Percentiles rank a stretch among this genome's conserved stretches.
phyloP scores from a whole-genome alignment of 2,113 vertebrate species.

The Hymenochirus boettgeri region DNA sequence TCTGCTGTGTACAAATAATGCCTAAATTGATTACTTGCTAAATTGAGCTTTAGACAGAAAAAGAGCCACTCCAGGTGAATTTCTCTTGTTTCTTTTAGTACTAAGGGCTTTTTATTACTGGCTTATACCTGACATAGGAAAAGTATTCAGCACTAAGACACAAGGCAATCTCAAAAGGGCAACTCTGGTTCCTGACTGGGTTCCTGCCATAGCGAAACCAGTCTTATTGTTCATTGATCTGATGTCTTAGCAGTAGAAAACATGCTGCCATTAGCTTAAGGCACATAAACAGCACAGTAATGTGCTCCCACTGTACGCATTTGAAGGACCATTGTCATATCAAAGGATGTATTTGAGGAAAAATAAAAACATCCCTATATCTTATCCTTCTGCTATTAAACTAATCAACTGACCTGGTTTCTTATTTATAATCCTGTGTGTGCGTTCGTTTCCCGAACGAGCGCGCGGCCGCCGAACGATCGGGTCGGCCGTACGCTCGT shows the following conservation, averaged over 20 bases:
- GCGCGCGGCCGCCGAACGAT: too few relatives aligned
- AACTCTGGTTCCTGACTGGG: not conserved
- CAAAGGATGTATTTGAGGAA: not conserved
- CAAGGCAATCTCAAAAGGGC: constrained; percentile 5
- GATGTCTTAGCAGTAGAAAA: constrained; percentile 12
- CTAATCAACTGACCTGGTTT: not conserved
- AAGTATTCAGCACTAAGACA: not conserved
- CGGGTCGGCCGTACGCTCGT: too few relatives aligned
- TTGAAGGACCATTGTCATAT: constrained; percentile 6
- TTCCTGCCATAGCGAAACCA: not conserved
- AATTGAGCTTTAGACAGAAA: constrained; percentile 22
- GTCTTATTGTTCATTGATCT: constrained; percentile 22
- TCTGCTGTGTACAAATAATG: constrained; percentile 21
- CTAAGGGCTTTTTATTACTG: constrained; percentile 10
- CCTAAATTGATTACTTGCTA: constrained; percentile 28
- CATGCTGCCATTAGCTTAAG: constrained; percentile 15
- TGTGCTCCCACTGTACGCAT: not conserved
- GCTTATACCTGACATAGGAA: constrained; percentile 17
- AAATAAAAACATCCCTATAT: not conserved
- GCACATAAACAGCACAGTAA: not conserved
- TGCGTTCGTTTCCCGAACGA: too few relatives aligned
- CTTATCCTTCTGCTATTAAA: not conserved
- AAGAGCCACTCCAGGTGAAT: not conserved
- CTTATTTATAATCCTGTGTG: too few relatives aligned
- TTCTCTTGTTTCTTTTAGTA: constrained; percentile 22